Evolutionary conservation across 2,113 vertebrate species (phyloP).

Genomic region (Coptodon rendalli): DNA sequence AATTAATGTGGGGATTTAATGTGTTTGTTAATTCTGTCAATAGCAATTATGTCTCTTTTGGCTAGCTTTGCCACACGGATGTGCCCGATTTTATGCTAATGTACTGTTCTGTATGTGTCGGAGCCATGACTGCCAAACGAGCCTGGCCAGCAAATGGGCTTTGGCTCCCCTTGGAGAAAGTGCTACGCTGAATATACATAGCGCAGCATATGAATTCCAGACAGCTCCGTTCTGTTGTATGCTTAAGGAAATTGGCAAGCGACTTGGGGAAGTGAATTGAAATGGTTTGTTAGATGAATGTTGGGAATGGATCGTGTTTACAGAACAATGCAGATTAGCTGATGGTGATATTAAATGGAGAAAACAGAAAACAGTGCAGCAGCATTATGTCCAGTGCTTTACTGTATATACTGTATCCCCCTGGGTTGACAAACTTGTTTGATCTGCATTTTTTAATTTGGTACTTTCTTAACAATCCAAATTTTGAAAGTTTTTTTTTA

Average conservation of each 20-base stretch:
- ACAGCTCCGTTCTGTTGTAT: constrained; percentile 30
- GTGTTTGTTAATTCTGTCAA: constrained; percentile 78
- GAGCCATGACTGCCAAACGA: constrained; percentile 54
- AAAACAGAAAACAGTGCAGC: constrained; percentile 3
- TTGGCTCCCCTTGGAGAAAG: constrained; percentile 40
- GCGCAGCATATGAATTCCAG: constrained; percentile 48
- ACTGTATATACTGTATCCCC: neutral
- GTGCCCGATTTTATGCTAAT: constrained; percentile 64
- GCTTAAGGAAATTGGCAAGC: constrained; percentile 61
- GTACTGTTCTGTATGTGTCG: constrained; percentile 53
- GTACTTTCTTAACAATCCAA: neutral
- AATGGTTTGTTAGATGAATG: constrained; percentile 52
- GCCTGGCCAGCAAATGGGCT: constrained; percentile 55
- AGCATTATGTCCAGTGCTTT: neutral
- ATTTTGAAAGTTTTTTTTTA: neutral
- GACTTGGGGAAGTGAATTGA: constrained; percentile 38
- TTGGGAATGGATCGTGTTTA: constrained; percentile 37
- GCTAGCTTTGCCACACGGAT: constrained; percentile 28
- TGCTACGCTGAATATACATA: constrained; percentile 54
- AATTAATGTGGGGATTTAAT: constrained; percentile 74
- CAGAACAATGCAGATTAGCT: constrained; percentile 43
- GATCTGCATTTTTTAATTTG: neutral
- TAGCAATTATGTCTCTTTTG: constrained; percentile 73
- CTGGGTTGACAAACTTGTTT: neutral
- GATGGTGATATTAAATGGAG: constrained; percentile 18